Base-by-base conservation (phyloP, 2,888 invertebrate species). In the Nycteola revayana region DNA sequence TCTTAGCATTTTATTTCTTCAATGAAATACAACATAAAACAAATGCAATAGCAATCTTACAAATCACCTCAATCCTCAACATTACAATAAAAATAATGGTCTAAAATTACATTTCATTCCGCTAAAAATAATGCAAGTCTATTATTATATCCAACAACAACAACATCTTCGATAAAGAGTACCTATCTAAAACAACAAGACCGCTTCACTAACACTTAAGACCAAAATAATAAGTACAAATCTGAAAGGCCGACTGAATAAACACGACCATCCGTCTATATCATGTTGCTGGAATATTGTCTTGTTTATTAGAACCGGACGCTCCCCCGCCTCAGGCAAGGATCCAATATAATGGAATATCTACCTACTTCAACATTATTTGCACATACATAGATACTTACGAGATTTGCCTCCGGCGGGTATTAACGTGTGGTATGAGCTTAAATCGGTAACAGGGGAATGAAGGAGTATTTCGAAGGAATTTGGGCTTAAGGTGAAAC, bases 271-370 rank as follows among this genome's bases (percentile, higher is more conserved):
- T 70, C 68, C 60, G 52, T 63, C 64, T 65, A 62, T 66, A 66
- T 57, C 63, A 49, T 61, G 61, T 59, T 57, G 61, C 50, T 51
- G 51, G 69, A 72, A 75, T 78, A 85, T 79, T 80, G 79, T 84
- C 83, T 84, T 79, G 81, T 83, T 82, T 87, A 85, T 83, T 81
- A 84, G 75, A 69, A 72, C 73, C 81, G 80, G 82, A 80, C 81
- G 82, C 65, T 60, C 70, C 70, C 66, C 52, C 42, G 83, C 87
- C 86, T 46, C 42, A 50, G 83, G 87, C 82, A 60, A 80, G 87
- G 87, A 82, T 86, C 80, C 77, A 75, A 85, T 85, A 87, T 87
- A 87, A 87, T 86, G 80, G 82, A 86, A 88, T 87, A 86, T 49
- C 59, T 59, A 86, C 52, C 59, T 59, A 57, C 83, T 87, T 85